Evolutionary conservation across 2,797 vertebrate species (phyloP), one percentile per base, ranked within the genome.

Genomic region (Glossophaga mutica): DNA sequence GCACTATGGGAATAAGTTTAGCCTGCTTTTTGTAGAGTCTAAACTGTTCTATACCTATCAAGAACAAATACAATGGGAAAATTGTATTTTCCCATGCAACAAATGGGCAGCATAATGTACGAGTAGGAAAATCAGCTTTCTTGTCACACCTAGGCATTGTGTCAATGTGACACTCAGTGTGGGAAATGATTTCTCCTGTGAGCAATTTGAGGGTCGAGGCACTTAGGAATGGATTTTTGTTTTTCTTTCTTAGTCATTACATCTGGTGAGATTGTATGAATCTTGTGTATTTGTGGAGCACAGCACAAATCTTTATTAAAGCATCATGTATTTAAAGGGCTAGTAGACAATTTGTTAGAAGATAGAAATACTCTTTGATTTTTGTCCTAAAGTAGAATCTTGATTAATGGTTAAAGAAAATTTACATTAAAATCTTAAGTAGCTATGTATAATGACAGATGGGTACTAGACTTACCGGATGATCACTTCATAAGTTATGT

Each of bases 361-460:
- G 50, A 46, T 11, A 74, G 44, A 91, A 83, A 85, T 50, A 19
- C 37, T 59, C 3, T 50, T 26, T 8, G 5, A 65, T 59, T 46
- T 90, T 90, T 73, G 3, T 74, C n/a, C 48, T 90, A 94, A 90
- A 90, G n/a, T 73, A 74, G 37, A 77, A 90, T 73, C 42, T 96
- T 57, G 22, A 57, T 73, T 71, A 42, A 48, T 73, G 37, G 6
- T 68, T 93, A 87, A 89, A 76, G 44, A 94, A 93, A 65, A 82
- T 50, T 96, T 15, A 70, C 52, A 65, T 81, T 87, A 57, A 78
- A 74, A 74, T 76, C 50, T 92, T 79, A 59, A 82, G 34, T 86
- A 70, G 52, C n/a, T 52, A 8, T 34, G n/a, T 16, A 37, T 24
- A 78, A 39, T 37, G n/a, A 26, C n/a, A 37, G n/a, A 37, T 26